Evolutionary conservation across 2,797 vertebrate genomes (phyloP), one percentile per base, ranked within the genome.

Genomic region (Leucoraja ocellata): DNA sequence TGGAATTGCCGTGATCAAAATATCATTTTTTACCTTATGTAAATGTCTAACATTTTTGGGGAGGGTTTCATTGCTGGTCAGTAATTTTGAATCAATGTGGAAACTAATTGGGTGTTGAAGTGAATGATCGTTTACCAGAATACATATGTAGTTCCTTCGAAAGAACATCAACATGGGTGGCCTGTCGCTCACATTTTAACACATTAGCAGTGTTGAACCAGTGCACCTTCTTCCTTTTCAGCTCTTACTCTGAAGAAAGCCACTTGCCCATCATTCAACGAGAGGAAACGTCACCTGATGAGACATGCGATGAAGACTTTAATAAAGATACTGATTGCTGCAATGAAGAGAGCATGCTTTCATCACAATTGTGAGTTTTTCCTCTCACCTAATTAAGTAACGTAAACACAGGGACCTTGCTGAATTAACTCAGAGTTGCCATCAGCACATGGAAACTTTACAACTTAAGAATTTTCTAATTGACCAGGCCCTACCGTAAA

Each of bases 161-260:
- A 25, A 71, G 88, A 21, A 74, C 39, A 11, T 25, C 7, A 18
- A 39, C 23, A 1, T 39, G 86, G 25, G 46, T 73, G 21, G 10
- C 71, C 39, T 73, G 65, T 18, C 54, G 10, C 68, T 74, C 36
- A 14, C 65, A 13, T 91, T 68, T 91, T 91, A 81, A 81, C 23
- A 46, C 36, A 39, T 54, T 36, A 91, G 9, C 9, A 46, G 71
- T 1, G 14, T 54, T n/a, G 36, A 92, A 71, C 21, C 58, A 71
- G 11, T 92, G 6, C 5, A 1, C 25, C 54, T 63, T 93, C 46
- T 21, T 61, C 94, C 1, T 94, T 61, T 94, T 91, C 94, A 99
- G 98, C 96, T 98, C 97, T 95, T 97, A 97, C 95, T 98, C 98
- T 93, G 97, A 97, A 94, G 98, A 99, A 95, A 99, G 97, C 96